These are phyloP conservation scores for Machaerirhynchus nigripectus DNA, from an alignment of 2,113 vertebrate species.

Conservation along the genomic window DNA sequence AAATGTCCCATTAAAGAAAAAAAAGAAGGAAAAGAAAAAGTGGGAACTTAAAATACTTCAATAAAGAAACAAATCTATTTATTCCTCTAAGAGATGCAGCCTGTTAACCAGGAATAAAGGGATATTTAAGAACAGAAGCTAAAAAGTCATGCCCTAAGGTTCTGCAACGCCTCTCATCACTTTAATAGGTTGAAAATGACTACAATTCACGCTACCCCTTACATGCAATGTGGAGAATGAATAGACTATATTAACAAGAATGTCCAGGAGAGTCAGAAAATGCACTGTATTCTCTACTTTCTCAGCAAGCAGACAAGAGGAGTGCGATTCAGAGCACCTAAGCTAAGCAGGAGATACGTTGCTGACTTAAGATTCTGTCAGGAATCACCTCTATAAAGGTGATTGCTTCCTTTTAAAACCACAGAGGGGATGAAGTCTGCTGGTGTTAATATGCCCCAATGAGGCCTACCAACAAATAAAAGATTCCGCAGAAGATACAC, in stretches of 20 bases:
- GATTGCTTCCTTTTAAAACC: not conserved
- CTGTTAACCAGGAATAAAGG: not conserved
- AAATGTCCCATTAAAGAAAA: not conserved
- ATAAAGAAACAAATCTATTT: not conserved
- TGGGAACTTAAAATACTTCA: not conserved
- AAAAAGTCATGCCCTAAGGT: not conserved
- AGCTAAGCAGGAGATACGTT: not conserved
- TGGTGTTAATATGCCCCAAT: not conserved
- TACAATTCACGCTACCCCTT: not conserved
- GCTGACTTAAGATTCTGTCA: not conserved
- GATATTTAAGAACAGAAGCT: not conserved
- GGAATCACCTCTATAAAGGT: not conserved
- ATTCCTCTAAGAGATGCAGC: not conserved
- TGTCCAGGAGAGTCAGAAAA: not conserved
- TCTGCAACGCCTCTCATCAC: not conserved
- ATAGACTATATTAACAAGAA: not conserved
- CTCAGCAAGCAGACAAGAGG: not conserved
- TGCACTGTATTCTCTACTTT: not conserved
- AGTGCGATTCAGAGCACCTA: not conserved
- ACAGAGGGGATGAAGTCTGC: not conserved
- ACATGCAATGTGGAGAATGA: not conserved
- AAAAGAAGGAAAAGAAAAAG: not conserved
- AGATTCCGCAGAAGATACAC: fast-evolving
- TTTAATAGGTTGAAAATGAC: not conserved
- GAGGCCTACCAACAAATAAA: not conserved